Percentiles rank a stretch among this genome's conserved stretches.
Conservation (phyloP, 1,140 invertebrate species). For the Drosophila arawakana region DNA sequence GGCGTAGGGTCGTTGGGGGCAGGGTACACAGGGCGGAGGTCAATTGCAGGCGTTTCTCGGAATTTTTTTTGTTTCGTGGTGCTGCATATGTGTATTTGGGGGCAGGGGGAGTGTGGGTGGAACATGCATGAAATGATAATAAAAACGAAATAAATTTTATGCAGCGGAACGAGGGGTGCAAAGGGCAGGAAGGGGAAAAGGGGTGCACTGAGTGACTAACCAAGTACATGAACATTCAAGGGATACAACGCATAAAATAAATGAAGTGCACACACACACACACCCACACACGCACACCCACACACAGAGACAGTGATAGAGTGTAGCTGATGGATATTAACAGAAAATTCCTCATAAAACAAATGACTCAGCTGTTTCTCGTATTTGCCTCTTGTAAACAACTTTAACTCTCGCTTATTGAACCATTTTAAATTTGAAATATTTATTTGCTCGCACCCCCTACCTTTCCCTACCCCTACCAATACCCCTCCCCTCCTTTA, state of each 20-base stretch:
- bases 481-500: background rate
- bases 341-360: constrained; percentile 51
- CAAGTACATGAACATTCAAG: constrained; percentile 75
- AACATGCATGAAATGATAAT: constrained; percentile 76
- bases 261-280: constrained; percentile 62
- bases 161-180: constrained; percentile 62
- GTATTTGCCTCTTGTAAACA: background rate
- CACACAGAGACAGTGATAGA: background rate
- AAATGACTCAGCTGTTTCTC: constrained; percentile 61
- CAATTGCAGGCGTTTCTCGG: constrained; percentile 77
- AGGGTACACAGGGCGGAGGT: constrained; percentile 42
- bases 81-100: constrained; percentile 29
- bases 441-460: background rate
- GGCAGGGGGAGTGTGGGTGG: constrained; percentile 8
- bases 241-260: constrained; percentile 72
- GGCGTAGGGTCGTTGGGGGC: background rate
- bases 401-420: constrained; percentile 30
- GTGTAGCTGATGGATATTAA: constrained; percentile 38
- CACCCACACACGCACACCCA: constrained; percentile 3
- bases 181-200: background rate
- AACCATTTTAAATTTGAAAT: constrained; percentile 24
- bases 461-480: background rate
- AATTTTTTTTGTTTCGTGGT: constrained; percentile 59
- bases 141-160: constrained; percentile 81
- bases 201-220: constrained; percentile 60